A percentile compares a stretch with the other conserved stretches of the same genome.
These are phyloP conservation scores for Nephotettix cincticeps DNA, from an alignment of 1,140 invertebrate genomes.

Conservation along the genomic window DNA sequence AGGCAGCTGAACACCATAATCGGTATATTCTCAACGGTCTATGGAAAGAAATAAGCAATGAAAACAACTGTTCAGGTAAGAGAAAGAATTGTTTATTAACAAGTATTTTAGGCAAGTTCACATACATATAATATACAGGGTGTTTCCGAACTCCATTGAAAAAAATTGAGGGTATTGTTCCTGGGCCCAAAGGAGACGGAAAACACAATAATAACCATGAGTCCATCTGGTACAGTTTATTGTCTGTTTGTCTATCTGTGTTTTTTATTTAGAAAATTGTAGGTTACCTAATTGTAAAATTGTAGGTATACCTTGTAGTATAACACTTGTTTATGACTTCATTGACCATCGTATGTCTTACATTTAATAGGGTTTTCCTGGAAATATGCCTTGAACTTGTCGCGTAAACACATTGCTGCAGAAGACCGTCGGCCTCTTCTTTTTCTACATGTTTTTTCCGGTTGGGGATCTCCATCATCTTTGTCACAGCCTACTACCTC, in stretches of 20 bases:
- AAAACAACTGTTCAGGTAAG: constrained; percentile 13
- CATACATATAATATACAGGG: background rate
- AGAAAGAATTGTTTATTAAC: constrained; percentile 11
- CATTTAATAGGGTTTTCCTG: constrained; percentile 13
- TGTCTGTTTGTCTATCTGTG: too few relatives aligned
- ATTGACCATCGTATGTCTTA: background rate
- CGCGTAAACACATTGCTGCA: constrained; percentile 5
- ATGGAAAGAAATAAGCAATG: constrained; percentile 15
- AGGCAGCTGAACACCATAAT: background rate
- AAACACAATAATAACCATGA: too few relatives aligned
- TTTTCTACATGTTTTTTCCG: background rate
- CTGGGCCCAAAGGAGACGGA: too few relatives aligned
- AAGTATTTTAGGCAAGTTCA: background rate
- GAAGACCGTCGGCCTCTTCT: constrained; percentile 8
- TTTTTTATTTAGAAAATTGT: too few relatives aligned
- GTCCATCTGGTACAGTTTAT: too few relatives aligned
- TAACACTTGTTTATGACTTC: too few relatives aligned
- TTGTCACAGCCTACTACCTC: background rate
- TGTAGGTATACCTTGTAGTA: too few relatives aligned
- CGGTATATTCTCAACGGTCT: constrained; percentile 6
- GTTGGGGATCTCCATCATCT: background rate
- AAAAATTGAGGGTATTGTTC: too few relatives aligned
- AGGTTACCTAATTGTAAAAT: too few relatives aligned
- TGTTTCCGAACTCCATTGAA: too few relatives aligned
- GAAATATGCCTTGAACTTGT: constrained; percentile 15